Percentiles rank a stretch among this genome's conserved stretches.
Conservation (phyloP, 2,113 vertebrate genomes). For the Catharus bicknelli region DNA sequence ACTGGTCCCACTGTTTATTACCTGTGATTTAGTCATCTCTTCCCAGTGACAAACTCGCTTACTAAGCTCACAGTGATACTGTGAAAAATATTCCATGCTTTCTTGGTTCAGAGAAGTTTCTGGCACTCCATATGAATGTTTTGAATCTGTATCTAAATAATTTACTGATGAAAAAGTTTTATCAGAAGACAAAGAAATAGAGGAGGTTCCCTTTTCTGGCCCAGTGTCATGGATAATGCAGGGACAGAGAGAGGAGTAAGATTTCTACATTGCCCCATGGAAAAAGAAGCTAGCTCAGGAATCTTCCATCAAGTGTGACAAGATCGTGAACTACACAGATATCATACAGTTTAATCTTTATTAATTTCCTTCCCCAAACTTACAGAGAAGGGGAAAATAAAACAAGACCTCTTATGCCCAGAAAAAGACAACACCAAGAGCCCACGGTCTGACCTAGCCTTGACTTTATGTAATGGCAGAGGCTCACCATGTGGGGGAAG, state of each 20-base stretch:
- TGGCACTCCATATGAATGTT: not conserved
- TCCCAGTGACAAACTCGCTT: not conserved
- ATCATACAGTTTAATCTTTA: not conserved
- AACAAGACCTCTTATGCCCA: not conserved
- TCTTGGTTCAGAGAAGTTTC: not conserved
- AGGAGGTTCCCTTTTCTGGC: not conserved
- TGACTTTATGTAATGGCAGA: not conserved
- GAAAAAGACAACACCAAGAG: not conserved
- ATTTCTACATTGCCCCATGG: not conserved
- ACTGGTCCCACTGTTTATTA: not conserved
- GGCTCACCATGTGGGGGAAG: not conserved
- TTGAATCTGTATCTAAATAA: not conserved
- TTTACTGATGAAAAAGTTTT: not conserved
- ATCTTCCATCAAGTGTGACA: not conserved
- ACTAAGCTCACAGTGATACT: not conserved
- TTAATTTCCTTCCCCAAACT: not conserved
- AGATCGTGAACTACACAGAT: not conserved
- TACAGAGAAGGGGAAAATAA: not conserved
- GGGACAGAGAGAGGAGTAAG: not conserved
- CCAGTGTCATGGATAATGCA: not conserved
- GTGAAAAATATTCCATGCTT: not conserved
- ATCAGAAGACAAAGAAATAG: not conserved
- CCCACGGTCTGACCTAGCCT: not conserved
- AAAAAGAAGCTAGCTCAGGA: not conserved
- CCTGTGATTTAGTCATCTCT: not conserved